Percentiles rank a stretch among this genome's conserved stretches.
phyloP scores from a whole-genome alignment of 92 coral and sea anemone genomes.

The Porites rus region DNA sequence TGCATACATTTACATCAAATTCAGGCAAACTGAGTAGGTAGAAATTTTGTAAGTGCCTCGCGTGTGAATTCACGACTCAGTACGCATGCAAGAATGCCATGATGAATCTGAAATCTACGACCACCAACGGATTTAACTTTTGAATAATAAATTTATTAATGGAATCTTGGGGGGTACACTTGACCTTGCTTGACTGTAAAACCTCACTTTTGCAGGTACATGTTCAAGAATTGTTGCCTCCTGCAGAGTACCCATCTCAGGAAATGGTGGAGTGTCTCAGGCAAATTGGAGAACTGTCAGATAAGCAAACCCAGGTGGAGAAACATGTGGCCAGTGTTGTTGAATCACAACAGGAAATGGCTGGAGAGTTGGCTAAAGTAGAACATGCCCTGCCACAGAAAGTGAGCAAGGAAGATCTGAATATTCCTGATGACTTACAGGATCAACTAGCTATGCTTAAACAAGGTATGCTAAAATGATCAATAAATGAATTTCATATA shows the following conservation, averaged over 20 bases:
- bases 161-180: no score
- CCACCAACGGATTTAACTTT: no score
- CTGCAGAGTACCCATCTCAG: slow-evolving; percentile 79
- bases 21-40: no score
- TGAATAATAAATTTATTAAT: no score
- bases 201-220: slow-evolving; percentile 25
- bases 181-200: not conserved
- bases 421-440: slow-evolving; percentile 76
- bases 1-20: no score
- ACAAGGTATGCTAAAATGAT: slow-evolving; percentile 40
- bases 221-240: slow-evolving; percentile 26
- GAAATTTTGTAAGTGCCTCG: no score
- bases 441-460: slow-evolving; percentile 76
- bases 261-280: slow-evolving; percentile 90
- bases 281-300: slow-evolving; percentile 88
- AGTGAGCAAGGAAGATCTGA: slow-evolving; percentile 77
- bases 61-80: no score
- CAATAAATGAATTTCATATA: not conserved
- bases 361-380: slow-evolving; percentile 62
- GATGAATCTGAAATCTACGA: no score
- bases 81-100: no score
- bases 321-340: slow-evolving; percentile 69
- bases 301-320: slow-evolving; percentile 75
- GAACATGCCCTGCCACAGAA: slow-evolving; percentile 80
- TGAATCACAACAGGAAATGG: slow-evolving; percentile 65